Evolutionary conservation across 2,888 invertebrate genomes (phyloP).

Genomic region (Lomographa bimaculata): DNA sequence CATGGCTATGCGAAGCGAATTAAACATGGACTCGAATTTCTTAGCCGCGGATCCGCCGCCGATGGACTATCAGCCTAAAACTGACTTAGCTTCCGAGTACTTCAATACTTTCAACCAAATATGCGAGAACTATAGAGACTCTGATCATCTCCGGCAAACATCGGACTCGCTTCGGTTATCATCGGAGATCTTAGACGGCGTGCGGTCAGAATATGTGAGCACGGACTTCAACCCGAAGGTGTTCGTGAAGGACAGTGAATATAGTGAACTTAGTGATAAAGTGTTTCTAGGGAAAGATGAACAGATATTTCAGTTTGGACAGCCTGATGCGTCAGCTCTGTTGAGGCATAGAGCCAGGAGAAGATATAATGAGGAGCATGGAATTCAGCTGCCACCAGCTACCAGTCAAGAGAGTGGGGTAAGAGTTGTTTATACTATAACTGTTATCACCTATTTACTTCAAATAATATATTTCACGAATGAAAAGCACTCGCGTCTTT

Average conservation of each 20-base stretch:
- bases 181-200: constrained; percentile 69
- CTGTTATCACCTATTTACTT: no score
- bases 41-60: constrained; percentile 84
- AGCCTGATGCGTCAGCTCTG: constrained; percentile 83
- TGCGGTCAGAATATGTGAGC: constrained; percentile 53
- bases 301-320: constrained; percentile 81
- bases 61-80: constrained; percentile 64
- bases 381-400: constrained; percentile 64
- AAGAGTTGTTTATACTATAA: constrained; percentile 52
- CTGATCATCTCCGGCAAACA: constrained; percentile 66
- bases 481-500: no score
- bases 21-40: constrained; percentile 72
- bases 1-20: constrained; percentile 66
- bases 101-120: constrained; percentile 78
- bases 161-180: constrained; percentile 67
- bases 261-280: constrained; percentile 55
- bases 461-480: no score
- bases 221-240: constrained; percentile 44
- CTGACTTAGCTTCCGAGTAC: constrained; percentile 70
- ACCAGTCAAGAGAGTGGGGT: constrained; percentile 82
- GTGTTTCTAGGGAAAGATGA: constrained; percentile 66
- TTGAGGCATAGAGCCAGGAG: constrained; percentile 75
- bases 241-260: constrained; percentile 41
- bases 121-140: constrained; percentile 71
- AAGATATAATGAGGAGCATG: constrained; percentile 72